phyloP scores from a whole-genome alignment of 2,888 invertebrate genomes.

The Antitype chi region DNA sequence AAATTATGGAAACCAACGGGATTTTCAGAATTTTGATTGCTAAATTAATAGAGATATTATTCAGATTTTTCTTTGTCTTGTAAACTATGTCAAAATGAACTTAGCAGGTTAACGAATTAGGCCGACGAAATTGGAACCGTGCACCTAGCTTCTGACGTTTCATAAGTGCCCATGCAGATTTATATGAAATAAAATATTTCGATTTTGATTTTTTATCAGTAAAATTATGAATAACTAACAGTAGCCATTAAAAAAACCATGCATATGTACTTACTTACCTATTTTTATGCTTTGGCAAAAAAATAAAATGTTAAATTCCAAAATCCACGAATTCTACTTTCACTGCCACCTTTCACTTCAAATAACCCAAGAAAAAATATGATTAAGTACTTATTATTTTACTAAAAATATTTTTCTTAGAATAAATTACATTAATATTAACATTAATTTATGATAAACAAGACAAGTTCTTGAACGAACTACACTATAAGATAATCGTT shows the following conservation, averaged over 20 bases:
- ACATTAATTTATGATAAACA: neutral
- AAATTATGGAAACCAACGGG: too few relatives aligned
- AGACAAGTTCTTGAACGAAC: constrained; percentile 9
- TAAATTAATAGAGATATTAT: too few relatives aligned
- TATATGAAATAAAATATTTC: too few relatives aligned
- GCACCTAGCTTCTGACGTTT: too few relatives aligned
- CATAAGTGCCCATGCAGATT: too few relatives aligned
- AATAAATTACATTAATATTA: neutral
- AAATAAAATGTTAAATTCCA: neutral
- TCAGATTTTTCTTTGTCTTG: too few relatives aligned
- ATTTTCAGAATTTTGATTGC: too few relatives aligned
- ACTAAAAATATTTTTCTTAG: neutral
- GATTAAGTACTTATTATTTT: neutral
- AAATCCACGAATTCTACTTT: constrained; percentile 14
- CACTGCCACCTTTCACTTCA: constrained; percentile 26
- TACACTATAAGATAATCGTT: constrained; percentile 27
- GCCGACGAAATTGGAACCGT: too few relatives aligned
- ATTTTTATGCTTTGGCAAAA: neutral
- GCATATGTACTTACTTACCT: neutral
- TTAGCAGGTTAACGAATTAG: too few relatives aligned
- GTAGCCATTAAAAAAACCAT: too few relatives aligned
- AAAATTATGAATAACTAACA: neutral
- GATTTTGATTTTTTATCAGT: too few relatives aligned
- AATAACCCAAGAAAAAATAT: neutral
- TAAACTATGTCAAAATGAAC: too few relatives aligned